Conservation (phyloP, 1,140 invertebrate species). For the Nymphalis io region DNA sequence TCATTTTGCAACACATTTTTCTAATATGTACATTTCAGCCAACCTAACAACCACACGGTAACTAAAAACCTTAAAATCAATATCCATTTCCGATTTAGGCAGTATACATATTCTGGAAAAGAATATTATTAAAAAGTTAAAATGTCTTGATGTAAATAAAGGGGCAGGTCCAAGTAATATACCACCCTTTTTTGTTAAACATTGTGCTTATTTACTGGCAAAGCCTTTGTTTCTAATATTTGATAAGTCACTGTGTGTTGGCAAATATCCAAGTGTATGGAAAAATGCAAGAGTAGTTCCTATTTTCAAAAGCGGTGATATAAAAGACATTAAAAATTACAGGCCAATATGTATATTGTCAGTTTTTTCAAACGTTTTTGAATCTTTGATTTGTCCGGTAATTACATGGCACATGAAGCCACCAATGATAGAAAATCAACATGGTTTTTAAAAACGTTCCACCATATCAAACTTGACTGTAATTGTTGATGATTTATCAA, state of each 20-base stretch:
- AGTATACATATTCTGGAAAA: background rate
- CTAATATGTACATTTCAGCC: background rate
- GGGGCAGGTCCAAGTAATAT: background rate
- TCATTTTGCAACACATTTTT: slow-evolving; percentile 1
- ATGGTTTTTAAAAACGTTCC: slow-evolving; percentile 2
- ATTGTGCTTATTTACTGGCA: background rate
- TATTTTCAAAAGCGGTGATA: background rate
- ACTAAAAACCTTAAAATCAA: background rate
- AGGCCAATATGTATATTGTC: slow-evolving; percentile 4
- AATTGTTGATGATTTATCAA: slow-evolving; percentile 8
- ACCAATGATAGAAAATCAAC: no score
- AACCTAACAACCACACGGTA: background rate
- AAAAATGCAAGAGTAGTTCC: no score
- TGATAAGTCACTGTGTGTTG: slow-evolving; percentile 1
- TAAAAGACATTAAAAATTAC: background rate
- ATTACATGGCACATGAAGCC: background rate
- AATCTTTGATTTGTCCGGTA: background rate
- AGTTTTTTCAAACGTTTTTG: background rate
- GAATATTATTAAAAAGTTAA: slow-evolving; percentile 1
- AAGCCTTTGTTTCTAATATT: background rate
- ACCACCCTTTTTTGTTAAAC: slow-evolving; percentile 4
- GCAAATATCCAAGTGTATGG: background rate
- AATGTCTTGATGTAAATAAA: slow-evolving; percentile 9
- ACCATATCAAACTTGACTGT: slow-evolving; percentile 1
- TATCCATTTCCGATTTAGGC: background rate